Conservation (phyloP, 1,140 invertebrate genomes). For the Neotoxoptera formosana region DNA sequence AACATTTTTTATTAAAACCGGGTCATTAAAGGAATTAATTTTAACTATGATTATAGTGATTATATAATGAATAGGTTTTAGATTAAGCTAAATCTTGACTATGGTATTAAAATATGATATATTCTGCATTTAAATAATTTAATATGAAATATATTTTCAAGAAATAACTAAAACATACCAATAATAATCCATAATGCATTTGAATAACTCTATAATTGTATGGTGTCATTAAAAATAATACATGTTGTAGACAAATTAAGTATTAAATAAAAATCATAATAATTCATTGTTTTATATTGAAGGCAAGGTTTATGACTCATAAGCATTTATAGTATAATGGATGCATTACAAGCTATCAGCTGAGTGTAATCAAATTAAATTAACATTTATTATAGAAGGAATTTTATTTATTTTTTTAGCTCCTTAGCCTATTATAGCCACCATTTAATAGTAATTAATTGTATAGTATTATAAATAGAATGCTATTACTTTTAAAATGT, state of each 20-base stretch:
- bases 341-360: background rate
- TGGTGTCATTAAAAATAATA: background rate
- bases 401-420: background rate
- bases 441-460: background rate
- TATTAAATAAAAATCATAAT: background rate
- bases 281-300: background rate
- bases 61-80: background rate
- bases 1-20: background rate
- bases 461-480: background rate
- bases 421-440: background rate
- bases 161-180: background rate
- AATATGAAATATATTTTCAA: background rate
- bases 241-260: background rate
- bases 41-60: too few species aligned
- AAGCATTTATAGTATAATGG: background rate
- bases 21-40: too few species aligned
- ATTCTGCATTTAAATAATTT: background rate
- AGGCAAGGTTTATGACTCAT: background rate
- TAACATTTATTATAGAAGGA: background rate
- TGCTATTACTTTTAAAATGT: background rate
- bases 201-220: background rate
- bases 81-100: background rate
- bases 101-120: background rate
- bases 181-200: background rate
- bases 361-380: background rate